Percentiles rank a stretch among this genome's conserved stretches.
Conservation (phyloP, 1,140 invertebrate genomes). For the Heliothis subflexa region DNA sequence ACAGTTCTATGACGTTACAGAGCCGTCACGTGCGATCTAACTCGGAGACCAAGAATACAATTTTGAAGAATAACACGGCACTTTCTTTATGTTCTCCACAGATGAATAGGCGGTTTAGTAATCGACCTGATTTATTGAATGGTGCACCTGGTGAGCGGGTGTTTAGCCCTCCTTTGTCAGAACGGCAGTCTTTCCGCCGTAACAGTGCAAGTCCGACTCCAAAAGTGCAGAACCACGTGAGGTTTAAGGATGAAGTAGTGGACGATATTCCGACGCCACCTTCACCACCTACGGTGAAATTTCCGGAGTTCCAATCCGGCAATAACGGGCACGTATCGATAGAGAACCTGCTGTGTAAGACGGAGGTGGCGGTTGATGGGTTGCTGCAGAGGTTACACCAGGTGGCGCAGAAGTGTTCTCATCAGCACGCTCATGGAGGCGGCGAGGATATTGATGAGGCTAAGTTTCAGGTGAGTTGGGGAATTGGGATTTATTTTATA, state of each 20-base stretch:
- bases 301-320: slow-evolving; percentile 76
- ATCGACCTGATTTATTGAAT: slow-evolving; percentile 74
- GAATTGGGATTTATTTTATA: too few species aligned
- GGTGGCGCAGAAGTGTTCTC: slow-evolving; percentile 89
- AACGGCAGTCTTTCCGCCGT: slow-evolving; percentile 69
- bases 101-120: slow-evolving; percentile 84
- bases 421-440: slow-evolving; percentile 90
- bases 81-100: slow-evolving; percentile 85
- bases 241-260: slow-evolving; percentile 82
- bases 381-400: slow-evolving; percentile 89
- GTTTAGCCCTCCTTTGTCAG: slow-evolving; percentile 70
- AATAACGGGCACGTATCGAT: slow-evolving; percentile 87
- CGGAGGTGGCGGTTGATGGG: slow-evolving; percentile 89
- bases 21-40: slow-evolving; percentile 81
- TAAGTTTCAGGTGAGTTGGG: slow-evolving; percentile 88
- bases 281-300: slow-evolving; percentile 82
- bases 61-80: slow-evolving; percentile 83
- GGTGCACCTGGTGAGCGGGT: slow-evolving; percentile 73
- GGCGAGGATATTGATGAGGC: slow-evolving; percentile 90
- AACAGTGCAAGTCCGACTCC: slow-evolving; percentile 72
- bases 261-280: slow-evolving; percentile 83
- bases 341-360: slow-evolving; percentile 88
- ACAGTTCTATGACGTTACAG: slow-evolving; percentile 81
- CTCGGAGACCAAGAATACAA: slow-evolving; percentile 84
- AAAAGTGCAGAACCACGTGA: slow-evolving; percentile 81